Evolutionary conservation across 92 coral and sea anemone genomes (phyloP), one percentile per base, ranked within the genome.

Genomic region (Plumapathes pennacea): DNA sequence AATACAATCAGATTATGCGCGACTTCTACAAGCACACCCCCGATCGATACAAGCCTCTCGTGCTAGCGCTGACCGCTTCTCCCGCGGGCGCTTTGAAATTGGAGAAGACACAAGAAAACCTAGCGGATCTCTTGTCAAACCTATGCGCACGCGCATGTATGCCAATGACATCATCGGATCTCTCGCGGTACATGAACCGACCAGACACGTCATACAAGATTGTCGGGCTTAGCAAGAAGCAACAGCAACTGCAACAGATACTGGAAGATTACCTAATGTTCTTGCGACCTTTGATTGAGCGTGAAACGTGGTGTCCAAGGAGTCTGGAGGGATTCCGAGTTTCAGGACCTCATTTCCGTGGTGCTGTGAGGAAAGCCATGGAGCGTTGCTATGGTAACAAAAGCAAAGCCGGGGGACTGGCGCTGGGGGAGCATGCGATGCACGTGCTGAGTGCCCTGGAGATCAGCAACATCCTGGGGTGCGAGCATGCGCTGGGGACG

Each of bases 31-130:
- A 63, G 29, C 41, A 48, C 5, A 65, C 68, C 4, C 36, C 38
- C 33, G 54, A 77, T 51, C 59, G 64, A 55, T 77, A 41, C 31
- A 94, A 88, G 62, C 99, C 99, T 46, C 26, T 94, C 42, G 72
- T 88, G 15, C 83, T 94, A 13, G 96, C 87, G 10, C 65, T 94
- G 36, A 67, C 99, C 5, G 99, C 99, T 5, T 94, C 99, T 3
- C 99, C 99, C 5, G 90, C 89, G 0, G 95, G 89, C 1, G 94
- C 57, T 14, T 14, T 40, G 7, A 54, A 67, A 24, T 58, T 52
- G 29, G 60, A 69, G 31, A 62, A 57, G 32, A 88, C 90, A 11
- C 32, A 46, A 20, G 26, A n/a, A 17, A 69, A 68, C 14, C 72
- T 88, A 10, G 13, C 58, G n/a, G 58, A 53, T 10, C 62, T 94